These are phyloP conservation scores for Ranitomeya variabilis DNA, from an alignment of 2,113 vertebrate genomes.

Conservation along the genomic window DNA sequence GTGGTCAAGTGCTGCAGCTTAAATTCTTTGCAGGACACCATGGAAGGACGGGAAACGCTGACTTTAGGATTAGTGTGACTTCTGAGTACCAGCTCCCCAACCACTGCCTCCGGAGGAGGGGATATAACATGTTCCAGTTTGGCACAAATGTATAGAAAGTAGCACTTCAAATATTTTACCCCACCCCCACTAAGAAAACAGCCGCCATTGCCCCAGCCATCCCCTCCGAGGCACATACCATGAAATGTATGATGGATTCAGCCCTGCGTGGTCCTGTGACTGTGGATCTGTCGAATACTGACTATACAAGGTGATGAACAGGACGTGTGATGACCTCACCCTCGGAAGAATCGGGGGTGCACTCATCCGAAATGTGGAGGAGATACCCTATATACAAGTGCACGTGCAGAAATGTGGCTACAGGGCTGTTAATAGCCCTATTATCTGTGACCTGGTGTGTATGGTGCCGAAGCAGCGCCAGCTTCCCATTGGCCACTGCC, in stretches of 20 bases:
- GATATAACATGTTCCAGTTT: background rate
- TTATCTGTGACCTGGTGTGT: background rate
- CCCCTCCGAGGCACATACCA: background rate
- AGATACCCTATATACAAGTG: slow-evolving; percentile 42
- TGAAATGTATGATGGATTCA: background rate
- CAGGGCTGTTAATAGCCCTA: background rate
- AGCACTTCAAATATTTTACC: background rate
- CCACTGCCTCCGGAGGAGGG: background rate
- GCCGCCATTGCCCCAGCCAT: background rate
- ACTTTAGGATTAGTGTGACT: background rate
- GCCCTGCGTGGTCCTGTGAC: background rate
- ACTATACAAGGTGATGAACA: background rate
- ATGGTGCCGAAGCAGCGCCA: background rate
- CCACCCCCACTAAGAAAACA: background rate
- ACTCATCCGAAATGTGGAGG: slow-evolving; percentile 36
- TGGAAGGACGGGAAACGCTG: background rate
- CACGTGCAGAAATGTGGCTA: background rate
- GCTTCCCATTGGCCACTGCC: background rate
- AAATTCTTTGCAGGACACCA: background rate
- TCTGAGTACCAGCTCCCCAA: background rate
- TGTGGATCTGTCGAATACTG: background rate
- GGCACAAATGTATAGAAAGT: slow-evolving; percentile 24
- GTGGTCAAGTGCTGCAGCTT: background rate
- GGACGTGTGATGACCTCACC: background rate
- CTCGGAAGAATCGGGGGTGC: background rate